Conservation (phyloP, 2,888 invertebrate species). For the Cryptocheilus praepositus region DNA sequence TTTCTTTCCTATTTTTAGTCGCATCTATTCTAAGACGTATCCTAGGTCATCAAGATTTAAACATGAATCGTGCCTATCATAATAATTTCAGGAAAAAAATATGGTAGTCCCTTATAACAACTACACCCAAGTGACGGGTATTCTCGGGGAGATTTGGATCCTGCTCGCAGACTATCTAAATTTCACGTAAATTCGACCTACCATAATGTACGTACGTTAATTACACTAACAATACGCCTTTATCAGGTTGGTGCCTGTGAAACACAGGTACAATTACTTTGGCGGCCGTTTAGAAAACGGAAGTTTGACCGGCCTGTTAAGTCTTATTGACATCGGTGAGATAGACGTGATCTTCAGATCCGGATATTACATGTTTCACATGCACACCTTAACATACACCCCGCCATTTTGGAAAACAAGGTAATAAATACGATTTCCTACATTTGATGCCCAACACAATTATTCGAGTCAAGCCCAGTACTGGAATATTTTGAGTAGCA, state of each 20-base stretch:
- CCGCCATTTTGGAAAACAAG: slow-evolving; percentile 28
- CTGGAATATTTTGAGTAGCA: too few species aligned
- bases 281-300: slow-evolving; percentile 24
- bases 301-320: slow-evolving; percentile 16
- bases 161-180: slow-evolving; percentile 50
- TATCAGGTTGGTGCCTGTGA: slow-evolving; percentile 32
- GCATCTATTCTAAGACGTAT: too few species aligned
- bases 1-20: too few species aligned
- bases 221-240: not conserved
- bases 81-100: slow-evolving; percentile 26
- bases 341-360: slow-evolving; percentile 26
- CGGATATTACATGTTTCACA: slow-evolving; percentile 11
- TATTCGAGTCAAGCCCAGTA: too few species aligned
- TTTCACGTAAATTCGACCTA: slow-evolving; percentile 50
- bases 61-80: too few species aligned
- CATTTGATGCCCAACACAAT: too few species aligned
- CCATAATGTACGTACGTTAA: not conserved
- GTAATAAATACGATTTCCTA: slow-evolving; percentile 17
- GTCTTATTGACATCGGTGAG: slow-evolving; percentile 15
- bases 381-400: slow-evolving; percentile 17
- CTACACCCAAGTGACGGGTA: slow-evolving; percentile 43
- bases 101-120: slow-evolving; percentile 46
- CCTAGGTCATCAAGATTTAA: too few species aligned
- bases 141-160: slow-evolving; percentile 54
- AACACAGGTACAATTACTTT: not conserved